Conservation (phyloP, 2,113 vertebrate species). For the Microcebus lehilahytsara region DNA sequence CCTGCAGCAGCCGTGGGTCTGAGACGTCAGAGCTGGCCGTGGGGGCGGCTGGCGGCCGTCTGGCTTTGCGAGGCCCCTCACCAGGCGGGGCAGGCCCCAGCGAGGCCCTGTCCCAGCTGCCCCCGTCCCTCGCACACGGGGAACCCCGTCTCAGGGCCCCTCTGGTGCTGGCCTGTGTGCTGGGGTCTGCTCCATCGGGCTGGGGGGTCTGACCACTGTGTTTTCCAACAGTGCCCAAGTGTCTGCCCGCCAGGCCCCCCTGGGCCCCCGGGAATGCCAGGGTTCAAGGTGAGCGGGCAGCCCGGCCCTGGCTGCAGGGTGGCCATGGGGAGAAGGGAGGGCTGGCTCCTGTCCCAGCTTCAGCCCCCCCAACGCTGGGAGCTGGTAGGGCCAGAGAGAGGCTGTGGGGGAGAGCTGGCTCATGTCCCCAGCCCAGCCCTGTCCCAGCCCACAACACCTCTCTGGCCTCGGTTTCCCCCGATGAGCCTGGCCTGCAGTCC, state of each 20-base stretch:
- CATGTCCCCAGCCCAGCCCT: not conserved
- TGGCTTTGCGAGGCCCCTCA: rapidly evolving
- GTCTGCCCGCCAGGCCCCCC: conserved; percentile 94
- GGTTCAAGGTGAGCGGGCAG: conserved; percentile 91
- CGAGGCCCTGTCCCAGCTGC: not conserved
- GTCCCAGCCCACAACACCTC: not conserved
- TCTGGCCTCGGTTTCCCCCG: not conserved
- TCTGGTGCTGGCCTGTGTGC: not conserved
- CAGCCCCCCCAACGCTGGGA: rapidly evolving
- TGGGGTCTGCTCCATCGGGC: not conserved
- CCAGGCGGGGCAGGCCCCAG: rapidly evolving
- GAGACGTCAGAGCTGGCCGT: not conserved
- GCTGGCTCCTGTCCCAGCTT: rapidly evolving
- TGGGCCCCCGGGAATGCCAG: conserved; percentile 95
- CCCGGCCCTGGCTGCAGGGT: not conserved
- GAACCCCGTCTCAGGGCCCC: not conserved
- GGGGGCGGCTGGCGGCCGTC: rapidly evolving
- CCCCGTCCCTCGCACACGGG: rapidly evolving
- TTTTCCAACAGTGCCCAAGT: conserved; percentile 91
- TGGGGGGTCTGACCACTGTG: conserved; percentile 7
- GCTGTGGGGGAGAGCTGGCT: rapidly evolving
- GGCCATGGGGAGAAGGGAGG: not conserved
- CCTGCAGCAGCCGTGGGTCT: rapidly evolving
- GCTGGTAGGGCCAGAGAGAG: not conserved
- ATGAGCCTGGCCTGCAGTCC: not conserved